Evolutionary conservation across 1,140 invertebrate species (phyloP), one percentile per base, ranked within the genome.

Genomic region (Leptopilina boulardi): DNA sequence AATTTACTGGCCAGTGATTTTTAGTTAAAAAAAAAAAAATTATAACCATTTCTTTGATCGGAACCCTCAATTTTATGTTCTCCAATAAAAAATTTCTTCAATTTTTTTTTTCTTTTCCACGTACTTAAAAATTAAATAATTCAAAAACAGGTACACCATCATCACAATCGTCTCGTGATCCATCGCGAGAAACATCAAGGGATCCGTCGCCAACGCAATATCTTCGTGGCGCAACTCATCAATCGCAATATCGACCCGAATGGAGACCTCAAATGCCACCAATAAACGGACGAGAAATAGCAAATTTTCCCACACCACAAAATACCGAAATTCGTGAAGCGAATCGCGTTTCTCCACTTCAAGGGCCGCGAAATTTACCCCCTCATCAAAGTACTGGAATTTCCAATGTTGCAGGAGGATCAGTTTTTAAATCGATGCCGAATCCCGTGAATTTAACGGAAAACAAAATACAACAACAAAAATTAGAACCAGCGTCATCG

Each of bases 141-240:
- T 73, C 71, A 8, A 30, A 78, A 77, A 8, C 9, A 89, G 88
- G 87, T 41, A 89, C 87, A 18, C 85, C 88, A 38, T 90, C 89
- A 2, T 89, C 89, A 10, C 89, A 89, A 42, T 89, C 89, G 26
- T 89, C 89, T 0, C 85, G 88, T 56, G 87, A 89, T 73, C 88
- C 88, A 30, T 89, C 88, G 6, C 80, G 89, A 74, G 88, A 90
- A 76, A 81, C 88, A 6, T 90, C 89, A 0, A 84, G 89, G 76
- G 88, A 90, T 75, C 87, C 88, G 23, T 90, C 89, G 18, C 89
- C 89, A 73, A 90, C 88, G 0, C 87, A 86, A 23, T 88, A 89
- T 59, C 81, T 89, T 59, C 83, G 87, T 10, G 87, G 85, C 42
- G 47, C 59, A 6, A 23, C 26, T 34, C 13, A 18, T 51, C 47